Percentiles rank a stretch among this genome's conserved stretches.
Evolutionary conservation across 2,797 vertebrate genomes (phyloP).

Genomic region (Dipus sagitta): DNA sequence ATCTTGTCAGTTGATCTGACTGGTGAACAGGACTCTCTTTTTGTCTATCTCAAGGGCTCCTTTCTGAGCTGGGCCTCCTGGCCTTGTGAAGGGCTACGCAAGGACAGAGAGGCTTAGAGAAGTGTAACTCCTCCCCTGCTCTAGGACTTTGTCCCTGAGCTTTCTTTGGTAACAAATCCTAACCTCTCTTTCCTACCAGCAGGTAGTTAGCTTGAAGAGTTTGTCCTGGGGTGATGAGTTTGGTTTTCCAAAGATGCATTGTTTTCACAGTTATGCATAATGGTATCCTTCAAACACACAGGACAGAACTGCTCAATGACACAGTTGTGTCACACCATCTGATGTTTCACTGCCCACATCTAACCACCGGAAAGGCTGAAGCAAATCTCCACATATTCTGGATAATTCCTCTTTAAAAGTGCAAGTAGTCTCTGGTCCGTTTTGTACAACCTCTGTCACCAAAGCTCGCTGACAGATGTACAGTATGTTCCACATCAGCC

Average conservation of each 20-base stretch:
- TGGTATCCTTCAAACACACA: background rate
- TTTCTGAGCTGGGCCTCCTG: fast-evolving
- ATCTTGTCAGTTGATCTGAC: background rate
- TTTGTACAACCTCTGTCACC: slow-evolving; percentile 66
- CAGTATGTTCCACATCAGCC: slow-evolving; percentile 39
- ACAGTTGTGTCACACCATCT: fast-evolving
- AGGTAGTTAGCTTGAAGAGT: no score
- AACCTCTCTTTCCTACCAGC: background rate
- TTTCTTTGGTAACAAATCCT: background rate
- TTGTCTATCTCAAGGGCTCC: fast-evolving
- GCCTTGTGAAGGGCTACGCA: fast-evolving
- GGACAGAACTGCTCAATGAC: background rate
- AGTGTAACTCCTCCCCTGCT: background rate
- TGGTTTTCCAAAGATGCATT: background rate
- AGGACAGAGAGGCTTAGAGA: background rate
- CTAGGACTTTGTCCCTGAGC: background rate
- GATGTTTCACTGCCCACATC: fast-evolving
- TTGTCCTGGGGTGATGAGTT: background rate
- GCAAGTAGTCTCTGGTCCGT: slow-evolving; percentile 45
- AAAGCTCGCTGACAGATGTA: slow-evolving; percentile 67
- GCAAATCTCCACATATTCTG: background rate
- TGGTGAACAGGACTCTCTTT: background rate
- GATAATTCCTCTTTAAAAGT: slow-evolving; percentile 42
- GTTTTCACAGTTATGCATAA: background rate
- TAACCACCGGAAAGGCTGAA: background rate